These are phyloP conservation scores for Sthenelais limicola DNA, from an alignment of 2,888 invertebrate genomes.

Conservation along the genomic window DNA sequence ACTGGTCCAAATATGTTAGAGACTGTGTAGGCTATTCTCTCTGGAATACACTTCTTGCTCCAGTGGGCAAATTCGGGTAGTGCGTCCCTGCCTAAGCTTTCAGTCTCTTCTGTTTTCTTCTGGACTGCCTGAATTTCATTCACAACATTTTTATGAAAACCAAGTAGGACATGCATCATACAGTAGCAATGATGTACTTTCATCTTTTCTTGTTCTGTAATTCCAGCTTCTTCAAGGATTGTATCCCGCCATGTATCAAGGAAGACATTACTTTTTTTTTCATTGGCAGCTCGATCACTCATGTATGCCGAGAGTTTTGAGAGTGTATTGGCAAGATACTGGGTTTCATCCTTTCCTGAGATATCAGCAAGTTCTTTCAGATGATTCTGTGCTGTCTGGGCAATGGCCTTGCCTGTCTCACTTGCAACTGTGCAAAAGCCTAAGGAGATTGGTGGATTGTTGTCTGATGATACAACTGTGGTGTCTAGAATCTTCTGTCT, in stretches of 20 bases:
- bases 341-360: not conserved
- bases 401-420: constrained; percentile 18
- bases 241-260: constrained; percentile 7
- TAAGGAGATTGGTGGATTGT: not conserved
- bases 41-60: not conserved
- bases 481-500: constrained; percentile 15
- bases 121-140: not conserved
- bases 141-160: constrained; percentile 22
- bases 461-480: not conserved
- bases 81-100: constrained; percentile 7
- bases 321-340: not conserved
- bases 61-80: not conserved
- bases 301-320: not conserved
- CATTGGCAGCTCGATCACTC: constrained; percentile 31
- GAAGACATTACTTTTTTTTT: constrained; percentile 11
- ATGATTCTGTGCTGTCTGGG: constrained; percentile 7
- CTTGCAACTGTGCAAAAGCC: constrained; percentile 14
- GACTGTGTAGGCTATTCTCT: not conserved
- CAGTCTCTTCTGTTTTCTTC: not conserved
- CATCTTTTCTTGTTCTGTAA: not conserved
- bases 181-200: constrained; percentile 17
- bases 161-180: constrained; percentile 15
- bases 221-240: not conserved
- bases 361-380: constrained; percentile 7
- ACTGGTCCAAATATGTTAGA: constrained; percentile 18